Conservation (phyloP, 2,888 invertebrate genomes). For the Oasisia sp. region DNA sequence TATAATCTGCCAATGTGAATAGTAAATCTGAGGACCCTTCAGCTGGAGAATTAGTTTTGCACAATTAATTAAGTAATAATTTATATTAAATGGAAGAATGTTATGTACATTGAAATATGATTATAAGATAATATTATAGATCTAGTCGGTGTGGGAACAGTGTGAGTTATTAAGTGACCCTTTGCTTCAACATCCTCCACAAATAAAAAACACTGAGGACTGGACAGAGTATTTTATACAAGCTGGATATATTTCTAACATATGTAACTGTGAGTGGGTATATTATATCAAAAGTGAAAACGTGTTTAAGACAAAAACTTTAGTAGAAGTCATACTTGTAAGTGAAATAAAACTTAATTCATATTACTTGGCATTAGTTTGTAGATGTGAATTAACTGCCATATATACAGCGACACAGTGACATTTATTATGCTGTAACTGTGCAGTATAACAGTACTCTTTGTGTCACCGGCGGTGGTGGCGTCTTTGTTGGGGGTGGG, state of each 20-base stretch:
- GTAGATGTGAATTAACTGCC: neutral
- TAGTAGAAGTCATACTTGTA: too few relatives aligned
- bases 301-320: neutral
- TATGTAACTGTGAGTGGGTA: neutral
- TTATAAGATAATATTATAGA: too few relatives aligned
- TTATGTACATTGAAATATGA: neutral
- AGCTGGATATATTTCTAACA: neutral
- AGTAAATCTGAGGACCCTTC: too few relatives aligned
- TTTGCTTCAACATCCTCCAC: neutral
- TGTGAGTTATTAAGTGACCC: neutral
- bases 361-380: neutral
- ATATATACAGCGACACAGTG: neutral
- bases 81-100: too few relatives aligned
- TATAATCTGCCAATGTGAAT: too few relatives aligned
- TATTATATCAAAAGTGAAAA: neutral
- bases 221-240: too few relatives aligned
- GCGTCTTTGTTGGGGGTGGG: neutral
- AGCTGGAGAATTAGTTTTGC: too few relatives aligned
- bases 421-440: neutral
- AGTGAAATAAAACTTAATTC: neutral
- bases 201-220: too few relatives aligned
- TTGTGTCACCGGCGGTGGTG: neutral
- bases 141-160: too few relatives aligned
- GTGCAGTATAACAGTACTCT: conserved; percentile 5
- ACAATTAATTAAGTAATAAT: too few relatives aligned